Evolutionary conservation across 2,888 invertebrate species (phyloP), one percentile per base, ranked within the genome.

Genomic region (Alloplasta piceator): DNA sequence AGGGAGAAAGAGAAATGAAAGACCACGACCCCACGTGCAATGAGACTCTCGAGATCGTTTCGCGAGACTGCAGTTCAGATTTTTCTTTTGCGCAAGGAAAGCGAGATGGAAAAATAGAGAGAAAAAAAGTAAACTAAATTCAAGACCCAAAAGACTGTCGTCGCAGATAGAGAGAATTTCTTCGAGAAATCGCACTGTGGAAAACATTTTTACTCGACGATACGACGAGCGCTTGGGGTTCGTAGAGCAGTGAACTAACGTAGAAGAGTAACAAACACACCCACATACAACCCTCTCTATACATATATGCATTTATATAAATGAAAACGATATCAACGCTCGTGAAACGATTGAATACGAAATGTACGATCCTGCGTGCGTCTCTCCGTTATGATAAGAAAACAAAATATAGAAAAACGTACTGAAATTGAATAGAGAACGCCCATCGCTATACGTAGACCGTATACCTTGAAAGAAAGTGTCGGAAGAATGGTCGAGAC

Each of bases 131-230:
- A 55, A 68, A 50, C 63, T 58, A 67, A 43, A 68, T 14, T 55
- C 61, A 61, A 43, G 50, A 61, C 1, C 52, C 60, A 55, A 67
- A 58, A 48, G 43, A 72, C 43, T 61, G 43, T 67, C 39, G 52
- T 61, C 74, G 48, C 41, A 78, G 74, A 81, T 81, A 78, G 74
- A 74, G 60, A 63, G 66, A 77, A 72, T 71, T 70, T 81, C 80
- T 73, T 66, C 48, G 61, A 48, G 64, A 71, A 74, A 74, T 64
- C 46, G 68, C 74, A 61, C 61, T 66, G 26, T 26, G 16, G 36
- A 60, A 70, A 74, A 74, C 64, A 66, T 68, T 80, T 68, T 76
- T 67, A 55, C 60, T 41, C 72, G 50, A 58, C 46, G 64, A 26
- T 68, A 16, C 48, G 43, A 14, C 36, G 41, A 43, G 26, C 26